A percentile compares a stretch with the other conserved stretches of the same genome.
Evolutionary conservation across 2,888 invertebrate species (phyloP).

Genomic region (Linnaemya tessellans): DNA sequence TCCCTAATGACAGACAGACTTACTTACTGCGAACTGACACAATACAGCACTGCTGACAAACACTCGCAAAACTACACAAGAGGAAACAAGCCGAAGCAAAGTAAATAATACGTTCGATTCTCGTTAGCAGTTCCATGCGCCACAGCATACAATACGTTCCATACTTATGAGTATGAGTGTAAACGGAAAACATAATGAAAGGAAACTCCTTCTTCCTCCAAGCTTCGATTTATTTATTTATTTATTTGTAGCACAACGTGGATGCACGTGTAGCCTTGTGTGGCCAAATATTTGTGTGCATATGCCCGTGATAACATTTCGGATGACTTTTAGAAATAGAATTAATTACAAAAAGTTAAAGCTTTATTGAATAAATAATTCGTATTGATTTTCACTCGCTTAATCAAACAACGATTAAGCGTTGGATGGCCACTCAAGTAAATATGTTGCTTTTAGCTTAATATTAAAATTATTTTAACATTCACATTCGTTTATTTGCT

Average conservation of each 20-base stretch:
- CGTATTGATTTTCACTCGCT: background rate
- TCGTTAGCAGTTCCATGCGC: background rate
- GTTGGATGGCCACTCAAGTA: too few species aligned
- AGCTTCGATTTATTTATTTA: slow-evolving; percentile 11
- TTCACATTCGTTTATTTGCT: too few species aligned
- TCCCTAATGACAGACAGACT: slow-evolving; percentile 44
- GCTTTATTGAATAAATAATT: background rate
- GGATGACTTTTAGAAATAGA: background rate
- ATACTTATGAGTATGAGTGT: background rate
- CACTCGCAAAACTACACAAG: background rate
- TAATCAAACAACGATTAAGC: too few species aligned
- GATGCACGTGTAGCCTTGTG: background rate
- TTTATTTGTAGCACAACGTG: slow-evolving; percentile 51
- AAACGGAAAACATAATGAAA: background rate
- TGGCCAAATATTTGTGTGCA: slow-evolving; percentile 4
- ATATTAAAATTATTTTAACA: too few species aligned
- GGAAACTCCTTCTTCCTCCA: background rate
- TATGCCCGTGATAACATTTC: slow-evolving; percentile 1
- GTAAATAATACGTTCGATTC: background rate
- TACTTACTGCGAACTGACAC: slow-evolving; percentile 19
- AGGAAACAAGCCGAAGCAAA: background rate
- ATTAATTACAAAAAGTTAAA: background rate
- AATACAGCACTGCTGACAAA: background rate
- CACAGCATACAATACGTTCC: background rate
- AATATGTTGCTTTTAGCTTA: too few species aligned